Evolutionary conservation across 2,113 vertebrate species (phyloP), one percentile per base, ranked within the genome.

Genomic region (Gadus chalcogrammus): DNA sequence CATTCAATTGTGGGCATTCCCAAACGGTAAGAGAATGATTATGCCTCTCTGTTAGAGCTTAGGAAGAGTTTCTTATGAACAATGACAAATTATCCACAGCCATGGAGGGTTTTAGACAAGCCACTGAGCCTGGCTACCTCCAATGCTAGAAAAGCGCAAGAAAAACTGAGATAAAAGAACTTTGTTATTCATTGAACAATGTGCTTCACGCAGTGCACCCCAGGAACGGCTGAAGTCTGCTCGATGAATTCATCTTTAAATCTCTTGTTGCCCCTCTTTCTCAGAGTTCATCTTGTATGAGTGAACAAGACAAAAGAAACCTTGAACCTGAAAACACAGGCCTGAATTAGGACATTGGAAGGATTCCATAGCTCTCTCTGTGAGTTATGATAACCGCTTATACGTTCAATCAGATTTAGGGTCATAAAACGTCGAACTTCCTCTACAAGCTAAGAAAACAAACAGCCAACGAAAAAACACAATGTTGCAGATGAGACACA

Each of bases 141-240:
- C 79, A 82, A 64, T 56, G 58, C 53, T 58, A 74, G 69, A 84
- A 78, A 69, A 28, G 67, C 65, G 15, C 55, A 1, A 58, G 72
- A 20, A 65, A 79, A 88, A 74, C 80, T 70, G 64, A 75, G 70
- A 3, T 64, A 42, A 55, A 65, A 77, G 52, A 81, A 74, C 72
- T 70, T 48, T 62, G 28, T 18, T 71, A 61, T 73, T 73, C 42
- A 48, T 9, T 66, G 62, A 64, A 77, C 62, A 82, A 56, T 15
- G 59, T 61, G 66, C 75, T 72, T 71, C 71, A 72, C 2, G 58
- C 71, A 35, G 38, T 53, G 59, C 15, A 9, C 48, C 17, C n/a
- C 12, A 56, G 64, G 56, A 67, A 64, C 4, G 31, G 55, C 61
- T 75, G 72, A 68, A 78, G 42, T 69, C 15, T 35, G 62, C 67